Conservation (phyloP, 1,140 invertebrate species). For the Orussus abietinus region DNA sequence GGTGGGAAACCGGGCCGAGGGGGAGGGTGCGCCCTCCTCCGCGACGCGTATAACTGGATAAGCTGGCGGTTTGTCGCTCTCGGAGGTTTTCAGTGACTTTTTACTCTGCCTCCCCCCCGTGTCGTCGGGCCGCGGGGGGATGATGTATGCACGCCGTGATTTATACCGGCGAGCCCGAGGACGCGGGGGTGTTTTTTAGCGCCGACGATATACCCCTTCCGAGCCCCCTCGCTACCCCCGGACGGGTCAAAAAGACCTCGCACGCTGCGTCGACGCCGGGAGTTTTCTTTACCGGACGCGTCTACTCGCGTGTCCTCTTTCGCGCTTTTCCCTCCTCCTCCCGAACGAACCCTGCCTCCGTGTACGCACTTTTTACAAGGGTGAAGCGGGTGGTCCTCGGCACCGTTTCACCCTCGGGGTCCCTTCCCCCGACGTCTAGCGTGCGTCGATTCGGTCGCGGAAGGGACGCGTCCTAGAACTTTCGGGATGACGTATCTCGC, state of each 20-base stretch:
- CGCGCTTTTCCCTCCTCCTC: too few relatives aligned
- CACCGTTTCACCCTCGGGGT: too few relatives aligned
- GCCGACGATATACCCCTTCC: too few relatives aligned
- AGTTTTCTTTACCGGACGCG: constrained; percentile 17
- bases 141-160: constrained; percentile 31
- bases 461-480: too few relatives aligned
- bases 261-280: constrained; percentile 8
- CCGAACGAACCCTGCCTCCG: too few relatives aligned
- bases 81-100: constrained; percentile 33
- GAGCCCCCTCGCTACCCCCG: too few relatives aligned
- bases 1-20: constrained; percentile 10
- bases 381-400: too few relatives aligned
- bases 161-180: constrained; percentile 27
- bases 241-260: constrained; percentile 9
- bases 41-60: constrained; percentile 29
- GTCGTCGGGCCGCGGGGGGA: constrained; percentile 14
- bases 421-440: too few relatives aligned
- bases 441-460: too few relatives aligned
- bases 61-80: constrained; percentile 34
- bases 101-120: constrained; percentile 15
- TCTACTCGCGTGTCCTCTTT: constrained; percentile 2
- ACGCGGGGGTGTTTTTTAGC: too few relatives aligned
- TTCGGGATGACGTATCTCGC: too few relatives aligned
- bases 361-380: too few relatives aligned
- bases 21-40: constrained; percentile 21